Evolutionary conservation across 2,797 vertebrate species (phyloP), one percentile per base, ranked within the genome.

Genomic region (Spinus olivaceus): DNA sequence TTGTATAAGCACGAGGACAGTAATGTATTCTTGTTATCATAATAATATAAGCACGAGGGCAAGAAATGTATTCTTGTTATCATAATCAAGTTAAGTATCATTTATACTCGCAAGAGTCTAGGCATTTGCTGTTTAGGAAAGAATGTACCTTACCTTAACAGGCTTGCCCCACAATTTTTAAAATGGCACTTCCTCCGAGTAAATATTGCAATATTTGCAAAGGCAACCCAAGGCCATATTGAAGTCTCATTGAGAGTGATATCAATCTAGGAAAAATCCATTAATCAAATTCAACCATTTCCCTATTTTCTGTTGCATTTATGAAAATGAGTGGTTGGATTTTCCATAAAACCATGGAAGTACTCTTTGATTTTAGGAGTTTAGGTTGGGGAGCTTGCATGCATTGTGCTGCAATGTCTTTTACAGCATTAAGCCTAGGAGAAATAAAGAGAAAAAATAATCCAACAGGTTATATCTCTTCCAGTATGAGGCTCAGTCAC

Each of bases 1-100:
- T 66, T 63, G 21, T 27, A 16, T 10, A 74, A 83, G 7, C 17
- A 39, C 0, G 0, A 70, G 17, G 12, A 39, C 4, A 39, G 27
- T 69, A 81, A 63, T 33, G 6, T 59, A 35, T 28, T 70, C 3
- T 27, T 44, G 10, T n/a, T 61, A 30, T 70, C 10, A 53, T 49
- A 54, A 44, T 37, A 69, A 65, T 30, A 16, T 10, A 74, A 83
- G 7, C 17, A 42, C 0, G 0, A 70, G 18, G 12, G n/a, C 4
- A 39, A 76, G 27, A 72, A 81, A 63, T 33, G 6, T 59, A 35
- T 28, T 70, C 3, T 27, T 44, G 10, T n/a, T 61, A 30, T 70
- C 10, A 53, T 49, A 54, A 39, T 37, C 60, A 65, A 80, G 66
- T 30, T 14, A 61, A 53, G 22, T 50, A 61, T 6, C 3, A 39